Conservation (phyloP, 1,140 invertebrate genomes). For the Latrodectus geometricus region DNA sequence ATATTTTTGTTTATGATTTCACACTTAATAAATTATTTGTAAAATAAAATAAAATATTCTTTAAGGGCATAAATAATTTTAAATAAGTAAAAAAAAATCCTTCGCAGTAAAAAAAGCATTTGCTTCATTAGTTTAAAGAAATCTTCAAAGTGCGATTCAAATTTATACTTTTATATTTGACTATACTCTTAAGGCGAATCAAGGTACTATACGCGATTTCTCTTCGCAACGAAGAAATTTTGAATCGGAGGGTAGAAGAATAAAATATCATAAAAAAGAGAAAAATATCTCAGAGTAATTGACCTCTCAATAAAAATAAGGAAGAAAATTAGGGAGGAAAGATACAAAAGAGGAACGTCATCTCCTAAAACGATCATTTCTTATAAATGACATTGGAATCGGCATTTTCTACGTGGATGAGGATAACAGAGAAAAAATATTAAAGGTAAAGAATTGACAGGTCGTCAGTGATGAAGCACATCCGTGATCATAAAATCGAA, state of each 20-base stretch:
- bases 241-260: too few relatives aligned
- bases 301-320: slow-evolving; percentile 33
- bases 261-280: background rate
- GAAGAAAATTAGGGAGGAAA: slow-evolving; percentile 24
- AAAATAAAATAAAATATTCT: too few relatives aligned
- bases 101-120: too few relatives aligned
- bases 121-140: too few relatives aligned
- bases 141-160: too few relatives aligned
- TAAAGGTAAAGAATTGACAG: slow-evolving; percentile 47
- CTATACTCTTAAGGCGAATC: too few relatives aligned
- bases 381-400: slow-evolving; percentile 58
- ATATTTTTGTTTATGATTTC: too few relatives aligned
- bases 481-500: slow-evolving; percentile 59
- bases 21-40: too few relatives aligned
- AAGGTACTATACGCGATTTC: background rate
- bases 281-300: slow-evolving; percentile 37
- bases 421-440: background rate
- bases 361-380: slow-evolving; percentile 42
- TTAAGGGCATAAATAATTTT: too few relatives aligned
- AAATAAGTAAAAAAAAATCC: too few relatives aligned
- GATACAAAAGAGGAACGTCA: slow-evolving; percentile 7
- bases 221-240: background rate
- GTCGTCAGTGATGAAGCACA: slow-evolving; percentile 40
- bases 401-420: slow-evolving; percentile 17
- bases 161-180: too few relatives aligned